Percentiles rank a stretch among this genome's conserved stretches.
These are phyloP conservation scores for Euphonia xanthogaster DNA, from an alignment of 2,797 vertebrate genomes.

Conservation along the genomic window DNA sequence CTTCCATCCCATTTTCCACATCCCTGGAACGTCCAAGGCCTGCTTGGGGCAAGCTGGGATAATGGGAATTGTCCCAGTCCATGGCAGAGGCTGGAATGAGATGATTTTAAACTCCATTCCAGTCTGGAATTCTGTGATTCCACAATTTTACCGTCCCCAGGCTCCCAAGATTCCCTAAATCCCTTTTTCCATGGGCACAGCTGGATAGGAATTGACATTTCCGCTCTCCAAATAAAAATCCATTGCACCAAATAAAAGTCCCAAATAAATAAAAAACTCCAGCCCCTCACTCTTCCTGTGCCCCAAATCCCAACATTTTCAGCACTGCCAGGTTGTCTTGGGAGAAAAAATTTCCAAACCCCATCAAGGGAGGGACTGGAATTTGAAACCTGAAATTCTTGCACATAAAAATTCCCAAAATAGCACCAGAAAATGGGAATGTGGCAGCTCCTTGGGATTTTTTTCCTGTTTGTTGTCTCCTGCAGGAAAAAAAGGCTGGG, in stretches of 20 bases:
- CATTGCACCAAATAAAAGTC: background rate
- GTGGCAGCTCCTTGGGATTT: background rate
- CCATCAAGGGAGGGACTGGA: background rate
- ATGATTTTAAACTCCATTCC: background rate
- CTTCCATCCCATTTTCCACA: background rate
- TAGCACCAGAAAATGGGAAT: background rate
- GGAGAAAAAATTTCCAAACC: background rate
- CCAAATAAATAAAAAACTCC: background rate
- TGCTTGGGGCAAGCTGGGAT: background rate
- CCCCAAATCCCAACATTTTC: background rate
- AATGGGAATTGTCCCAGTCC: background rate
- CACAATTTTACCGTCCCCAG: background rate
- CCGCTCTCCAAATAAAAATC: background rate
- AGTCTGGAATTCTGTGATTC: background rate
- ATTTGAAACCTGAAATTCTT: background rate
- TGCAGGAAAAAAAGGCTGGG: background rate
- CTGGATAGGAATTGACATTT: background rate
- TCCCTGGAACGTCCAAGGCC: background rate
- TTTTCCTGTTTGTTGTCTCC: background rate
- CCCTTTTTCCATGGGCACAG: accelerated
- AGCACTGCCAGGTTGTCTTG: background rate
- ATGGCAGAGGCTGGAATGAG: accelerated
- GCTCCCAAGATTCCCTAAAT: background rate
- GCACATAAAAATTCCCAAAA: background rate
- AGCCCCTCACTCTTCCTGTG: background rate